Evolutionary conservation across 2,113 vertebrate genomes (phyloP).

Genomic region (Zingel zingel): DNA sequence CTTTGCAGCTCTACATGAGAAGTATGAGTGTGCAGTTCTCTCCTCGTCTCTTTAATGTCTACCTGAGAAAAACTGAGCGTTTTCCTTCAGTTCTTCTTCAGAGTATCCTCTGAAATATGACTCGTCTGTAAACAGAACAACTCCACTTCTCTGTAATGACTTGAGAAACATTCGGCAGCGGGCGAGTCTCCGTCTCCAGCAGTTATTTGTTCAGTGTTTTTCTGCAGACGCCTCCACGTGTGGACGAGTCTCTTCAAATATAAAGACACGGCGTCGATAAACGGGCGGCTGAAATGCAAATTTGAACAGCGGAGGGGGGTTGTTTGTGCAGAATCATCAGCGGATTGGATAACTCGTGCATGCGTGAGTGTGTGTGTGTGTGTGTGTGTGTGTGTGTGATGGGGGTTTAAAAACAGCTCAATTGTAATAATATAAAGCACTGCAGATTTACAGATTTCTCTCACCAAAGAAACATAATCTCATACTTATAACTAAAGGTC

Average conservation of each 20-base stretch:
- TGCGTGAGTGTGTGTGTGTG: background rate
- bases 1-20: too few relatives aligned
- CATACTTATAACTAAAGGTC: too few relatives aligned
- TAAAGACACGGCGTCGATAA: background rate
- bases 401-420: too few relatives aligned
- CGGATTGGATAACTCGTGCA: slow-evolving; percentile 12
- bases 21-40: background rate
- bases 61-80: background rate
- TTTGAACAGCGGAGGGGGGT: background rate
- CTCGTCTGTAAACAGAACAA: background rate
- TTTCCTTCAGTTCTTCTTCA: background rate
- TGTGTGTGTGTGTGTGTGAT: slow-evolving; percentile 27
- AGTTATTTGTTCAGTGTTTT: slow-evolving; percentile 15
- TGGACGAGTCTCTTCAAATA: slow-evolving; percentile 1
- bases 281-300: slow-evolving; percentile 22
- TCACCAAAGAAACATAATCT: too few relatives aligned
- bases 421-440: too few relatives aligned
- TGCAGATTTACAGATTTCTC: too few relatives aligned
- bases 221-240: background rate
- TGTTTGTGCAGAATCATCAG: slow-evolving; percentile 18
- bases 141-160: background rate
- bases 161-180: background rate
- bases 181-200: background rate
- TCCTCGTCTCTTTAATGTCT: background rate
- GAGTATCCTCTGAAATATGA: background rate